Base-by-base conservation (phyloP, 2,888 invertebrate genomes). In the Drosophila quinaria region DNA sequence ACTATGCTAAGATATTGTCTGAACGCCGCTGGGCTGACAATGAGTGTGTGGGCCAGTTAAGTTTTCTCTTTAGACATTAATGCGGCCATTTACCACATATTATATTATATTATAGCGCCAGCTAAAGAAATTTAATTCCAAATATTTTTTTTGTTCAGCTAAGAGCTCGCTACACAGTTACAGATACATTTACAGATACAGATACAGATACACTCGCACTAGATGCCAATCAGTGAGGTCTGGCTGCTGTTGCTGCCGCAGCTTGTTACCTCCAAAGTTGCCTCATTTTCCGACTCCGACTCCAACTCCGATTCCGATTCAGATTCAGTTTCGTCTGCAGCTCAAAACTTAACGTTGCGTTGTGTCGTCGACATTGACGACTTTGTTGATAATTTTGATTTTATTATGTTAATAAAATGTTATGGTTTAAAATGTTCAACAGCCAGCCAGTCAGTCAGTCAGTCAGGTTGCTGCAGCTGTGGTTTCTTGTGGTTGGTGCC, bases 331-430 rank as follows among this genome's bases (percentile, higher is more conserved):
- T 74, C 79, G 49, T 76, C 67, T 68, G 42, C 51, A 31, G 35
- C 15, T 17, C 19, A 33, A 49, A 65, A 44, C n/a, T n/a, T n/a
- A n/a, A n/a, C n/a, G n/a, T n/a, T n/a, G n/a, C 62, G 58, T 59
- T 63, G 49, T 62, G 60, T 61, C 70, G 71, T 58, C 62, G 90
- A 87, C 90, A 90, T 87, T 87, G 87, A 87, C 87, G 87, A 87
- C 87, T 90, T 87, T 87, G 89, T 90, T 87, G 89, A 90, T 91
- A 87, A 89, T 91, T 87, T 90, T 90, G 91, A 91, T 90, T 91
- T 91, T 91, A 91, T 91, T 91, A 90, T 83, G 81, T 87, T 87
- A 91, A 91, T 91, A 91, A 91, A 91, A 91, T 91, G 90, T 91
- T 91, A 91, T 91, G 87, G 89, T 90, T 91, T 89, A 89, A 86